Conservation (phyloP, 2,113 vertebrate genomes). For the Gymnocephalus cernua region DNA sequence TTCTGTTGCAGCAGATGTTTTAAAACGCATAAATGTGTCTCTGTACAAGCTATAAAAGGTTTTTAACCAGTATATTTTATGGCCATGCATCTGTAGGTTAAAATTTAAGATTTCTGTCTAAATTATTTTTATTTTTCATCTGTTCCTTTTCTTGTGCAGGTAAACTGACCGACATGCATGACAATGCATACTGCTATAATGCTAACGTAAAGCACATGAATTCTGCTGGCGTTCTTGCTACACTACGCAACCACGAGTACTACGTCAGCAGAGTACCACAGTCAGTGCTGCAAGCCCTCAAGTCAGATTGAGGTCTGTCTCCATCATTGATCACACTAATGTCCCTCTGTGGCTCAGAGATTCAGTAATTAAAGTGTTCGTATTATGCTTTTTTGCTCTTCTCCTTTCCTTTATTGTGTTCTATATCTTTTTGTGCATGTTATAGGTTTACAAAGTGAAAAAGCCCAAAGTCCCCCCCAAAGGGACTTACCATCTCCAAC, state of each 20-base stretch:
- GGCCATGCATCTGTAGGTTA: not conserved
- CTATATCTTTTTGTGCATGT: too few species aligned
- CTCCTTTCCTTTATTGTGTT: too few species aligned
- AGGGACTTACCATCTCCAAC: too few species aligned
- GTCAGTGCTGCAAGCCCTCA: conserved; percentile 88
- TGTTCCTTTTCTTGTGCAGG: conserved; percentile 79
- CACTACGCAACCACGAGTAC: conserved; percentile 91
- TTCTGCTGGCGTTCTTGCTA: conserved; percentile 93
- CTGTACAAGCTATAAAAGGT: not conserved
- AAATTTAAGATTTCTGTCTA: too few species aligned
- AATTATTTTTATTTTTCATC: not conserved
- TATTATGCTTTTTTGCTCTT: too few species aligned
- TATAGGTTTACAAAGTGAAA: too few species aligned
- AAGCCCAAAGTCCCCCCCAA: too few species aligned
- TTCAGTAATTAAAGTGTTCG: too few species aligned
- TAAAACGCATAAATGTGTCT: not conserved
- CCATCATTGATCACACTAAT: not conserved
- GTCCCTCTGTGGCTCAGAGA: not conserved
- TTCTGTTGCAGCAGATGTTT: not conserved
- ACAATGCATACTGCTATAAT: conserved; percentile 90
- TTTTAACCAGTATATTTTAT: not conserved
- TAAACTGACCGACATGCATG: conserved; percentile 93
- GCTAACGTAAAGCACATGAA: conserved; percentile 97
- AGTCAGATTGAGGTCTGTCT: conserved; percentile 55
- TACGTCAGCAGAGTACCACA: conserved; percentile 91